Conservation (phyloP, 2,888 invertebrate genomes). For the Smittia sp. region DNA sequence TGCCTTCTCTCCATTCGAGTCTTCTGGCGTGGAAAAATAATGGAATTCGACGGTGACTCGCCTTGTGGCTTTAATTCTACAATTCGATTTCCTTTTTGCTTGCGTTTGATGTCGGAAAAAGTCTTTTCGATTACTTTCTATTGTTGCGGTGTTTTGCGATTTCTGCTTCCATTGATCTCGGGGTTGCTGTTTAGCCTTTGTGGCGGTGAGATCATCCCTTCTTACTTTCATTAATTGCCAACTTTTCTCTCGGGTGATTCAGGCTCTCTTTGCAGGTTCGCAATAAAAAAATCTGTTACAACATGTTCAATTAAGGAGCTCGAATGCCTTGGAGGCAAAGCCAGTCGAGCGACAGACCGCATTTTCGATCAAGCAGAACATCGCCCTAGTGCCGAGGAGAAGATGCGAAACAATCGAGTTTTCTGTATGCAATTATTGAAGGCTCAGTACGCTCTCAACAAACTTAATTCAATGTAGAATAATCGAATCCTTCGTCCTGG, state of each 20-base stretch:
- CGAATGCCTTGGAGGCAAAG: slow-evolving; percentile 7
- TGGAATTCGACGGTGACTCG: slow-evolving; percentile 21
- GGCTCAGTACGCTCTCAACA: slow-evolving; percentile 11
- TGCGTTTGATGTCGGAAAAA: slow-evolving; percentile 31
- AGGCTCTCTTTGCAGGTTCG: neutral
- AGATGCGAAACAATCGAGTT: slow-evolving; percentile 35
- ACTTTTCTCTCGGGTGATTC: neutral
- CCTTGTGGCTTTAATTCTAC: slow-evolving; percentile 36
- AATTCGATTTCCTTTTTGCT: slow-evolving; percentile 23
- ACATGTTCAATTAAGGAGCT: neutral
- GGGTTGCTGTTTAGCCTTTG: neutral
- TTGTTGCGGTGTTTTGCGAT: slow-evolving; percentile 24
- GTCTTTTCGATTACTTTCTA: slow-evolving; percentile 27
- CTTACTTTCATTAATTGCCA: slow-evolving; percentile 31
- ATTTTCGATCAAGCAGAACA: too few relatives aligned
- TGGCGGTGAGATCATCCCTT: slow-evolving; percentile 33
- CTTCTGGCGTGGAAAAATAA: slow-evolving; percentile 33
- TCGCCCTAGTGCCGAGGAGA: neutral
- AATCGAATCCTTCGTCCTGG: slow-evolving; percentile 22
- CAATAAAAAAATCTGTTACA: slow-evolving; percentile 7
- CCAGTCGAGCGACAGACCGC: neutral
- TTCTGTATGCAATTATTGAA: slow-evolving; percentile 28
- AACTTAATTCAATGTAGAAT: slow-evolving; percentile 28
- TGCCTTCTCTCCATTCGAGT: slow-evolving; percentile 17
- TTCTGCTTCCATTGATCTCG: slow-evolving; percentile 1